phyloP scores from a whole-genome alignment of 2,888 invertebrate species.

The Minunthozetes semirufus region DNA sequence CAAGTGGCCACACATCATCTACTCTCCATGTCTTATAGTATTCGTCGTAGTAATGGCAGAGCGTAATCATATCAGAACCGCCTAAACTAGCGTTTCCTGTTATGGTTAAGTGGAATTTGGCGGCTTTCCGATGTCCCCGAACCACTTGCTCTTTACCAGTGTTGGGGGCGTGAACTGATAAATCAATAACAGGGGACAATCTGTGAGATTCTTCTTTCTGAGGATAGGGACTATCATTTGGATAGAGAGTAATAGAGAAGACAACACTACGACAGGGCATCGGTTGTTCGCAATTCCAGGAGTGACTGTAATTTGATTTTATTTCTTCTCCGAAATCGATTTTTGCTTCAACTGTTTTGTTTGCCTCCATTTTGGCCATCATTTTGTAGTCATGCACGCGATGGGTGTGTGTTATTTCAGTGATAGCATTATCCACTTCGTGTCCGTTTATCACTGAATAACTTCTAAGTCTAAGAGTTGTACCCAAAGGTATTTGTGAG shows the following conservation, averaged over 20 bases:
- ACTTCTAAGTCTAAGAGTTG: not conserved
- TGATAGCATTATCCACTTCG: constrained; percentile 8
- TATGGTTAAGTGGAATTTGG: constrained; percentile 32
- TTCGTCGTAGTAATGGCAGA: constrained; percentile 41
- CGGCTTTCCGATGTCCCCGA: constrained; percentile 31
- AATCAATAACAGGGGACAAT: constrained; percentile 31
- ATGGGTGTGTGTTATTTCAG: constrained; percentile 24
- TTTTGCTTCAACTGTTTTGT: constrained; percentile 22
- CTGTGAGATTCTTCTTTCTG: not conserved
- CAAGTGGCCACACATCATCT: constrained; percentile 37
- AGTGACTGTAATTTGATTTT: constrained; percentile 7
- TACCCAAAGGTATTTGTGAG: constrained; percentile 34
- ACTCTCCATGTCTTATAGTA: constrained; percentile 36
- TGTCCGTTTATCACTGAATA: not conserved
- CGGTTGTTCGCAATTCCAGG: constrained; percentile 34
- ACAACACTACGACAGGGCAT: constrained; percentile 33
- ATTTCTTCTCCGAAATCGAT: constrained; percentile 33
- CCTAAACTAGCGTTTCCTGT: constrained; percentile 35
- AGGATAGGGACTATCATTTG: constrained; percentile 34
- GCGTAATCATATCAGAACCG: constrained; percentile 30
- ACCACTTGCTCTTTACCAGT: constrained; percentile 35
- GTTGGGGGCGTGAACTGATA: constrained; percentile 33
- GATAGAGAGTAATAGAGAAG: constrained; percentile 35
- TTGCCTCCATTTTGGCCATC: constrained; percentile 6
- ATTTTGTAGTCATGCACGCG: constrained; percentile 9